These are phyloP conservation scores for Tetraneura akinire DNA, from an alignment of 1,140 invertebrate genomes.

Conservation along the genomic window DNA sequence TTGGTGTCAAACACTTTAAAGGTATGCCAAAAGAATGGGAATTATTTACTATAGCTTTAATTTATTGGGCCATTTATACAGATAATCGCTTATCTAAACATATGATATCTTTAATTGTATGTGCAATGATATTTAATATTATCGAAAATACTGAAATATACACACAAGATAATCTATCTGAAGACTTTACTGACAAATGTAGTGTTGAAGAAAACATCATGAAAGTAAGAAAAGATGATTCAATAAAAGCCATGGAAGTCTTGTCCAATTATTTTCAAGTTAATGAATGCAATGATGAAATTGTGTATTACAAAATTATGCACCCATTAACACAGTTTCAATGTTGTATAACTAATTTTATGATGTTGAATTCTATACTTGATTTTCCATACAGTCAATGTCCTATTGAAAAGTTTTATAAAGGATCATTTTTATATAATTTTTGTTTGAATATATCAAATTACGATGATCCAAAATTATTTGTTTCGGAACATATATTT, in stretches of 20 bases:
- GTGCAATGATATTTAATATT: conserved; percentile 53
- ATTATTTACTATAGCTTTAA: conserved; percentile 55
- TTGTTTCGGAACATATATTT: conserved; percentile 12
- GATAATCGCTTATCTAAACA: conserved; percentile 36
- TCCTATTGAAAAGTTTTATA: conserved; percentile 28
- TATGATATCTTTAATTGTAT: conserved; percentile 54
- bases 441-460: conserved; percentile 45
- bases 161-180: not conserved
- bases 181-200: not conserved
- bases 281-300: conserved; percentile 29
- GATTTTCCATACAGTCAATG: conserved; percentile 48
- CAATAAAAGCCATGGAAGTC: not conserved
- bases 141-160: conserved; percentile 8
- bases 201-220: conserved; percentile 3
- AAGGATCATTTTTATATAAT: conserved; percentile 50
- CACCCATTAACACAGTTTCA: conserved; percentile 48
- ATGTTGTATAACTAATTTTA: conserved; percentile 35
- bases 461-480: not conserved
- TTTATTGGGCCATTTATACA: conserved; percentile 53
- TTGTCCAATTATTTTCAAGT: conserved; percentile 1
- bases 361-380: conserved; percentile 43
- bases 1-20: conserved; percentile 52
- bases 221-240: conserved; percentile 25
- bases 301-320: conserved; percentile 45
- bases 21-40: conserved; percentile 51